Evolutionary conservation across 2,797 vertebrate genomes (phyloP).

Genomic region (Onychomys leucogaster): DNA sequence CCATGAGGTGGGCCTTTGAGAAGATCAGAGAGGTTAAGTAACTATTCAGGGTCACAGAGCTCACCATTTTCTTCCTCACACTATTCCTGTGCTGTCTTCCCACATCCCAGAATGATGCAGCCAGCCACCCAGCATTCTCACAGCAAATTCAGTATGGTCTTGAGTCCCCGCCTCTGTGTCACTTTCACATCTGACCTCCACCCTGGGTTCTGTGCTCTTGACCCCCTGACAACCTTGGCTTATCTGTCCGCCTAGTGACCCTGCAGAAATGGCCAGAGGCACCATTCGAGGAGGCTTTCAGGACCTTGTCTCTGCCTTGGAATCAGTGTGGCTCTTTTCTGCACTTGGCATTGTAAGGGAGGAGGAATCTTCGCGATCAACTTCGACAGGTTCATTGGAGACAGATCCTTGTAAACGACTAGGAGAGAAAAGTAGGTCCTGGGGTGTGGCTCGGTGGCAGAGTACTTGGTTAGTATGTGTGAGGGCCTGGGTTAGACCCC

Average conservation of each 20-base stretch:
- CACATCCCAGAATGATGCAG: neutral
- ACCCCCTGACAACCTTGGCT: neutral
- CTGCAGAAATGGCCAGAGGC: neutral
- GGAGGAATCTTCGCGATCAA: neutral
- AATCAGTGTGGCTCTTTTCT: neutral
- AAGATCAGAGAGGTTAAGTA: neutral
- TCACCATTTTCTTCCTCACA: neutral
- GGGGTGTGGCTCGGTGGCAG: neutral
- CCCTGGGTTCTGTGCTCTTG: neutral
- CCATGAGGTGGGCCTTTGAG: neutral
- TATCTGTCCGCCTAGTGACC: neutral
- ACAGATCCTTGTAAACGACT: neutral
- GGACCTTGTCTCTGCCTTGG: neutral
- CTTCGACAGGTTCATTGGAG: neutral
- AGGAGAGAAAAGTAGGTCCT: neutral
- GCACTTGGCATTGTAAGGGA: neutral
- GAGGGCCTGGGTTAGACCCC: neutral
- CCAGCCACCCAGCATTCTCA: neutral
- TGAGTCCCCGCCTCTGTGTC: neutral
- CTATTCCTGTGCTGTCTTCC: neutral
- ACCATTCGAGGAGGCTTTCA: neutral
- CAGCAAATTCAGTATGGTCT: neutral
- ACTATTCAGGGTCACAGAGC: neutral
- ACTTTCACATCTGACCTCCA: neutral
- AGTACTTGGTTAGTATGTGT: no score